Percentiles rank a stretch among this genome's conserved stretches.
Evolutionary conservation across 2,888 invertebrate genomes (phyloP).

Genomic region (Drosophila putrida): DNA sequence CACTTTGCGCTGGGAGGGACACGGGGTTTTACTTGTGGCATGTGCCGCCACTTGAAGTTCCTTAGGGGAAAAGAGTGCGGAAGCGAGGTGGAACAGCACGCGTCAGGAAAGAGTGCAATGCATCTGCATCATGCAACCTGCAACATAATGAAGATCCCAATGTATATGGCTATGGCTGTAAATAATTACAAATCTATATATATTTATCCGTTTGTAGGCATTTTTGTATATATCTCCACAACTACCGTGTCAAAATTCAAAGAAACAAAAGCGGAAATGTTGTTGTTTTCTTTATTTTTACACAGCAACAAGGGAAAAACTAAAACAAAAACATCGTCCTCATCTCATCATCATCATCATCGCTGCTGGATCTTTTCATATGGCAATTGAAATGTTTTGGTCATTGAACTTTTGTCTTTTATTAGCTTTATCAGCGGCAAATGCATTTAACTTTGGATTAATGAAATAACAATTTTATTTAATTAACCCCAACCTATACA

Average conservation of each 20-base stretch:
- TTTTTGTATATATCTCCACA: slow-evolving; percentile 26
- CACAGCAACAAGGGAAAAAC: slow-evolving; percentile 58
- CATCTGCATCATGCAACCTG: slow-evolving; percentile 45
- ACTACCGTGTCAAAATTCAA: slow-evolving; percentile 75
- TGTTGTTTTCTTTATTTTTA: slow-evolving; percentile 75
- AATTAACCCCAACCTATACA: background rate
- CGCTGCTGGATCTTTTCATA: slow-evolving; percentile 36
- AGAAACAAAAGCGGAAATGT: slow-evolving; percentile 81
- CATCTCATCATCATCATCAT: slow-evolving; percentile 8
- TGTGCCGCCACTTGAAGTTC: slow-evolving; percentile 64
- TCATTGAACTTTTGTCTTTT: slow-evolving; percentile 62
- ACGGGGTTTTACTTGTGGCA: slow-evolving; percentile 39
- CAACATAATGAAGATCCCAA: slow-evolving; percentile 35
- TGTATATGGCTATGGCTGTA: slow-evolving; percentile 20
- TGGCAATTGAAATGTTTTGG: slow-evolving; percentile 61
- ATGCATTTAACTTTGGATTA: slow-evolving; percentile 1
- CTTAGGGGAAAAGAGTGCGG: slow-evolving; percentile 17
- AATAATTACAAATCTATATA: slow-evolving; percentile 11
- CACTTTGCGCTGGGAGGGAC: slow-evolving; percentile 59
- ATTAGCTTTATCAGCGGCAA: slow-evolving; percentile 22
- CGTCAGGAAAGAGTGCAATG: slow-evolving; percentile 43
- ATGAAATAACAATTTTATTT: background rate
- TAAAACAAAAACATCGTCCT: slow-evolving; percentile 59
- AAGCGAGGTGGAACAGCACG: slow-evolving; percentile 18
- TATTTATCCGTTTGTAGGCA: slow-evolving; percentile 5